phyloP scores from a whole-genome alignment of 1,140 invertebrate species.

The Littorina saxatilis region DNA sequence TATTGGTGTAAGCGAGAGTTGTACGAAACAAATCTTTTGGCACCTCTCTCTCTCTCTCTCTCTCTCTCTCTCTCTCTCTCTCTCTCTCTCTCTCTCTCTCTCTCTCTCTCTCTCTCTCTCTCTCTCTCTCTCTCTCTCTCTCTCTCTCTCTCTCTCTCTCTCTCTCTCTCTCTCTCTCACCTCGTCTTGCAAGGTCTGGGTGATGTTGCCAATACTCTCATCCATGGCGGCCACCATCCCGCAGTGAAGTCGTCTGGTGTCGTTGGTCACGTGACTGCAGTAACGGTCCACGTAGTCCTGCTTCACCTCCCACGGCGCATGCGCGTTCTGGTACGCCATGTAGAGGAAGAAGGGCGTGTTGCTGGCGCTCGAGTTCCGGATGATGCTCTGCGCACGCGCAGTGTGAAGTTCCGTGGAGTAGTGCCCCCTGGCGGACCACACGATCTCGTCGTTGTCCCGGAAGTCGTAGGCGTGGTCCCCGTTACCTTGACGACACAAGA shows the following conservation, averaged over 20 bases:
- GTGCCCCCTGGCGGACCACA: slow-evolving; percentile 10
- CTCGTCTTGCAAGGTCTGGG: slow-evolving; percentile 15
- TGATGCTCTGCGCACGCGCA: slow-evolving; percentile 9
- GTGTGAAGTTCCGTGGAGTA: slow-evolving; percentile 19
- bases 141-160: no score
- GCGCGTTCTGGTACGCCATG: slow-evolving; percentile 34
- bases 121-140: no score
- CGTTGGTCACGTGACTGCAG: slow-evolving; percentile 34
- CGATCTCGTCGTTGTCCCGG: slow-evolving; percentile 13
- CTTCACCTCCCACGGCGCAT: slow-evolving; percentile 34
- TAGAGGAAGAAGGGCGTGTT: slow-evolving; percentile 36
- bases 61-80: no score
- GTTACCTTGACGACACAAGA: neutral
- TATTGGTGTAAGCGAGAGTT: no score
- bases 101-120: no score
- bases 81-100: no score
- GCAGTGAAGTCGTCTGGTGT: slow-evolving; percentile 12
- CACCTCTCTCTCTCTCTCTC: no score
- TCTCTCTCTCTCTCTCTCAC: no score
- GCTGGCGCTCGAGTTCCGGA: neutral
- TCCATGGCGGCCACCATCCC: slow-evolving; percentile 39
- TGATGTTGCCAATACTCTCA: slow-evolving; percentile 41
- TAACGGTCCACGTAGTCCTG: slow-evolving; percentile 22
- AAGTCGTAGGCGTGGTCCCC: neutral
- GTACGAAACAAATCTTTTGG: no score